These are phyloP conservation scores for Melanostigma gelatinosum DNA, from an alignment of 2,113 vertebrate species.

Conservation along the genomic window DNA sequence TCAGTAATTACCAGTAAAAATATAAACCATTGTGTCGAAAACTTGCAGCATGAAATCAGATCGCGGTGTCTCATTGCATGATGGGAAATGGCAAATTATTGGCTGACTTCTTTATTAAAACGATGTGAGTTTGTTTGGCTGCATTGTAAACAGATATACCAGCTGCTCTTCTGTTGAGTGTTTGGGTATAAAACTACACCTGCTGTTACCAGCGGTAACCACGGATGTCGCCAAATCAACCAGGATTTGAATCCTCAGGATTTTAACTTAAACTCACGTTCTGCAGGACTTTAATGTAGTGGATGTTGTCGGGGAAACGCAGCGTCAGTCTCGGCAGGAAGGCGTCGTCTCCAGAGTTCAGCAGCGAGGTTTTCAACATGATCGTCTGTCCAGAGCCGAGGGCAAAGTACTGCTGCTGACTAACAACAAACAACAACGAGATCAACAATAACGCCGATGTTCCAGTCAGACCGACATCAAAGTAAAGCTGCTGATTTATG, in stretches of 20 bases:
- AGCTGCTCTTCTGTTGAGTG: not conserved
- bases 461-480: conserved; percentile 47
- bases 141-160: not conserved
- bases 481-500: conserved; percentile 79
- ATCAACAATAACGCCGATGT: not conserved
- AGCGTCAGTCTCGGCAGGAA: conserved; percentile 88
- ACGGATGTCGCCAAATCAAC: not conserved
- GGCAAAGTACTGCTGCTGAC: conserved; percentile 86
- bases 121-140: not conserved
- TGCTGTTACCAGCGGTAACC: not conserved
- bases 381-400: conserved; percentile 88
- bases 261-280: conserved; percentile 81
- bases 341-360: conserved; percentile 91
- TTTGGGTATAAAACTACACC: not conserved
- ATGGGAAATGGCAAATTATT: not conserved
- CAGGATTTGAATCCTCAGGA: not conserved
- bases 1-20: not conserved
- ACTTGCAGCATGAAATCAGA: not conserved
- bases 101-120: not conserved
- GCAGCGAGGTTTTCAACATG: conserved; percentile 85
- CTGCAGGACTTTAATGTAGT: conserved; percentile 90
- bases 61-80: not conserved
- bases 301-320: conserved; percentile 87
- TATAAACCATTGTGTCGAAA: not conserved
- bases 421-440: conserved; percentile 45